Conservation (phyloP, 2,797 vertebrate genomes). For the Phalanger gymnotis region DNA sequence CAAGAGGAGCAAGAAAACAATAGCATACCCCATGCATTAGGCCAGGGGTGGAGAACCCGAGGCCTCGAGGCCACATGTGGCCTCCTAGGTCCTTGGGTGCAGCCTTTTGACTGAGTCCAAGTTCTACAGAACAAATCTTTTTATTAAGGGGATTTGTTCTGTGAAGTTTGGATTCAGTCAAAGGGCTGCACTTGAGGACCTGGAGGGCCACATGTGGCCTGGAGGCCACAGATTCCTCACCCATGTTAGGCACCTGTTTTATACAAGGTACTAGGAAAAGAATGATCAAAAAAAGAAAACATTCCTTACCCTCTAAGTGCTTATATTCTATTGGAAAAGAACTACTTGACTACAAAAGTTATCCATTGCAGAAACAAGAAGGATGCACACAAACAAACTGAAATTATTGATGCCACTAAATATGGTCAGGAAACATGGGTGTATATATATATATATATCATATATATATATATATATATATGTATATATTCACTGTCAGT, state of each 20-base stretch:
- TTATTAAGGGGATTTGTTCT: no score
- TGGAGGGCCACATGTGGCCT: no score
- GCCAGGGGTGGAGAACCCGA: no score
- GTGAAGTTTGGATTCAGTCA: no score
- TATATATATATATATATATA: no score
- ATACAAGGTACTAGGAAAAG: not conserved
- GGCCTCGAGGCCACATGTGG: no score
- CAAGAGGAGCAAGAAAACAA: conserved; percentile 28
- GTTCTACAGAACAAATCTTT: no score
- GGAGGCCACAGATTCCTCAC: no score
- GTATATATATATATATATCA: not conserved
- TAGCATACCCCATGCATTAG: not conserved
- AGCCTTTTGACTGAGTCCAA: no score
- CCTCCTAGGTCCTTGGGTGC: no score
- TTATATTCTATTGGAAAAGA: not conserved
- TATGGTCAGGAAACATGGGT: not conserved
- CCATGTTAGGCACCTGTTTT: not conserved
- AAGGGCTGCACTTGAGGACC: no score
- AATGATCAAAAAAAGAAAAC: not conserved
- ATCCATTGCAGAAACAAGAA: not conserved
- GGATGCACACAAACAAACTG: not conserved
- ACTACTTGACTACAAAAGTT: not conserved
- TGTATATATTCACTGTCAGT: not conserved
- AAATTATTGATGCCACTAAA: not conserved
- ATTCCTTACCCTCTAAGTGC: not conserved